phyloP scores from a whole-genome alignment of 2,113 vertebrate species.

The Brachypodius melanocephalos region DNA sequence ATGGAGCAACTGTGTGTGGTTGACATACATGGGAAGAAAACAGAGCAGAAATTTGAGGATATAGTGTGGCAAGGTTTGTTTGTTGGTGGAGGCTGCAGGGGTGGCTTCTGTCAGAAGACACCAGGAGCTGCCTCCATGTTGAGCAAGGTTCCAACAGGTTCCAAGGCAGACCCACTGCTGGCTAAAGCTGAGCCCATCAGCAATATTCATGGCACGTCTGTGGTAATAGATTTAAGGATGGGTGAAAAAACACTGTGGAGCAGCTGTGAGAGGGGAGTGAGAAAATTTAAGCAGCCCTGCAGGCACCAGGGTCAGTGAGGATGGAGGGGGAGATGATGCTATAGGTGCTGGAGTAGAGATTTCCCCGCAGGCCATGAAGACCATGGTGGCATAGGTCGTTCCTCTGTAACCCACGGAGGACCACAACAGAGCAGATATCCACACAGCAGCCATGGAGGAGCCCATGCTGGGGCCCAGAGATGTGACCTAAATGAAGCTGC shows the following conservation, averaged over 20 bases:
- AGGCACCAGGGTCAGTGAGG: neutral
- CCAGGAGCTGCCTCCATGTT: neutral
- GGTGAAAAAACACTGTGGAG: neutral
- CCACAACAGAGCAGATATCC: accelerated
- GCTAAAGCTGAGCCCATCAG: neutral
- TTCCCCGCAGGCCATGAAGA: neutral
- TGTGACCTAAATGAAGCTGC: neutral
- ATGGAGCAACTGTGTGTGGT: neutral
- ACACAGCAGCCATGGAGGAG: neutral
- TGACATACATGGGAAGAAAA: neutral
- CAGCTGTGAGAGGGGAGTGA: neutral
- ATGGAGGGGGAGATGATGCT: neutral
- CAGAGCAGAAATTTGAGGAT: neutral
- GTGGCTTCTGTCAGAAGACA: neutral
- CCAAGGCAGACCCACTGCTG: accelerated
- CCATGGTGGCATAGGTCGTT: neutral
- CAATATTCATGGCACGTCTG: neutral
- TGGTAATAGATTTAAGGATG: neutral
- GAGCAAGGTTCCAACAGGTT: neutral
- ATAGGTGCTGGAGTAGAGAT: neutral
- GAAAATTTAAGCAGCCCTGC: neutral
- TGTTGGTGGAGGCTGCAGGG: neutral
- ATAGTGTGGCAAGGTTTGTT: neutral
- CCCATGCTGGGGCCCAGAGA: too few species aligned
- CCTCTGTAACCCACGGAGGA: neutral